Evolutionary conservation across 2,888 invertebrate genomes (phyloP), one percentile per base, ranked within the genome.

Genomic region (Nomada ferruginata): DNA sequence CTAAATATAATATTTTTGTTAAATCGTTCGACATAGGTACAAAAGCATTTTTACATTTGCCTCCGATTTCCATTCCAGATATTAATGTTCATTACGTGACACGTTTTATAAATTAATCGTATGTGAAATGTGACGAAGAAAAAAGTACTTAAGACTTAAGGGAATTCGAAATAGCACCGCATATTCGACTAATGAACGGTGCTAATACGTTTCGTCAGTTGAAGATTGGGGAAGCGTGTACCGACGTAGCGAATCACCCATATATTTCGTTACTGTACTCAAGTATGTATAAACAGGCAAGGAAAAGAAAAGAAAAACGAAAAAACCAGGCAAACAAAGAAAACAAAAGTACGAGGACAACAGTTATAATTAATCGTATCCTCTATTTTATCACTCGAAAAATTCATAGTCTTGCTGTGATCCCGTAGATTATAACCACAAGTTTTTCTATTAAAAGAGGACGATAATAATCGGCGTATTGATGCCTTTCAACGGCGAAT

Each of bases 361-460:
- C 82, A 82, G 71, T 70, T 80, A 70, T 80, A 80, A 82, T 82
- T 82, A 84, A 23, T 88, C 85, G 69, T 72, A 83, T 72, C 71
- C 66, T 81, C 82, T 89, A 85, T 86, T 87, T 86, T 84, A 79
- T 89, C 86, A 86, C 76, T 79, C 81, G 84, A 73, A 83, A 87
- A 89, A 87, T 89, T 86, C 76, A 84, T 87, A 89, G 86, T 89
- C 89, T 90, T 86, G 86, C 91, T 92, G 91, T 92, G 91, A 91
- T 91, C 89, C 88, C 85, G 87, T 91, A 91, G 89, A 87, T 89
- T 73, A 85, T 90, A 89, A 91, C 82, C 83, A 82, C 85, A 83
- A 36, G 80, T 88, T 90, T 89, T 90, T 84, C 85, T 89, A 87
- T 87, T 82, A 82, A 82, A 82, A 80, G 82, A 72, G 69, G 82